Evolutionary conservation across 1,140 invertebrate genomes (phyloP).

Genomic region (Macrobrachium nipponense): DNA sequence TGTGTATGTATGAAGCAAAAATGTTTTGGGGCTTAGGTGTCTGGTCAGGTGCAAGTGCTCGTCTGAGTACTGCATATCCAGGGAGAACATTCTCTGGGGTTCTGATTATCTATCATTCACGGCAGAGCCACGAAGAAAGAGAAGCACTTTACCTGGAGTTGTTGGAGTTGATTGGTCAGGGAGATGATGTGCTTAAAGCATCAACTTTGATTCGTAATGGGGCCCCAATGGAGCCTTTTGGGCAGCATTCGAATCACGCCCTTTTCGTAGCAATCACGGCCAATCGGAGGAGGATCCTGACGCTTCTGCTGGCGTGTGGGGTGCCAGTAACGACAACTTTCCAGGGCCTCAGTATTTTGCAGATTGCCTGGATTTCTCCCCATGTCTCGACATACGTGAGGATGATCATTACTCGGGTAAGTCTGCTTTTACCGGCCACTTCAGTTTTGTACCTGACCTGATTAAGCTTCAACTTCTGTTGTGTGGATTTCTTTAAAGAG

Average conservation of each 20-base stretch:
- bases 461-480: no score
- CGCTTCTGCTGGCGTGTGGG: constrained; percentile 18
- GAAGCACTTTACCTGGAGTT: constrained; percentile 23
- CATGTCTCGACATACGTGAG: constrained; percentile 27
- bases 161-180: constrained; percentile 5
- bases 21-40: no score
- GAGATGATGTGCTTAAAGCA: constrained; percentile 14
- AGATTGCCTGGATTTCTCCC: constrained; percentile 29
- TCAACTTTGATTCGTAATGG: constrained; percentile 5
- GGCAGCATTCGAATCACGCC: constrained; percentile 11
- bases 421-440: not conserved
- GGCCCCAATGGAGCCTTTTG: constrained; percentile 13
- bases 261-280: constrained; percentile 19
- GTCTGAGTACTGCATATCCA: not conserved
- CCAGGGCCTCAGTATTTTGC: constrained; percentile 14
- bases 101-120: no score
- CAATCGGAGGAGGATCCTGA: constrained; percentile 34
- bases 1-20: no score
- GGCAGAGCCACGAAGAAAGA: not conserved
- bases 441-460: no score
- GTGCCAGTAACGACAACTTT: constrained; percentile 18
- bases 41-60: no score
- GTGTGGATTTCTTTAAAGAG: no score
- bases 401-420: constrained; percentile 26
- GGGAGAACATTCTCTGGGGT: no score